Evolutionary conservation across 2,888 invertebrate genomes (phyloP).

Genomic region (Nineta flava): DNA sequence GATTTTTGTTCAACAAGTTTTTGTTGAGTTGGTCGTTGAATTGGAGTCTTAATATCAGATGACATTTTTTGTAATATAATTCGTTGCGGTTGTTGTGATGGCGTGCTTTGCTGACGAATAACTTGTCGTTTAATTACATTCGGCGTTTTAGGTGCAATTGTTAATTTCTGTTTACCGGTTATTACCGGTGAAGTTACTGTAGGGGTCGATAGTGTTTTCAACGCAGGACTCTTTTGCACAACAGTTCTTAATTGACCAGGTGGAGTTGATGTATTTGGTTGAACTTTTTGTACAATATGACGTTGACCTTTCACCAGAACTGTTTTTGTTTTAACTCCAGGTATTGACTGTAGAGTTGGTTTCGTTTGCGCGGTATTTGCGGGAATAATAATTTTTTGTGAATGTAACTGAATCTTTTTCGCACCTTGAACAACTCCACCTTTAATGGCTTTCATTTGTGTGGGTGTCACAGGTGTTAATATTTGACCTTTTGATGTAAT

Average conservation of each 20-base stretch:
- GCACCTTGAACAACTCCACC: constrained; percentile 18
- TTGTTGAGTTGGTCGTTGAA: background rate
- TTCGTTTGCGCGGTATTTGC: background rate
- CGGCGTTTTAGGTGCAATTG: background rate
- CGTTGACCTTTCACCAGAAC: constrained; percentile 27
- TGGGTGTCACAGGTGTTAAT: constrained; percentile 25
- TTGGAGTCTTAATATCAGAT: background rate
- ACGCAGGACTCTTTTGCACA: constrained; percentile 15
- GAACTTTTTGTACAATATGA: constrained; percentile 24
- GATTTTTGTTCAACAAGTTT: background rate
- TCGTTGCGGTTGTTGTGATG: constrained; percentile 3
- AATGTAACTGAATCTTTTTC: constrained; percentile 13
- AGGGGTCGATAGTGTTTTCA: constrained; percentile 8
- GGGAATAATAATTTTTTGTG: constrained; percentile 11
- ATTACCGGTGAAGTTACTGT: constrained; percentile 6
- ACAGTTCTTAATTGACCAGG: background rate
- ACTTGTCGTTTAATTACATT: background rate
- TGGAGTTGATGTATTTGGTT: constrained; percentile 16
- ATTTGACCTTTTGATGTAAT: constrained; percentile 24
- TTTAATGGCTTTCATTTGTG: constrained; percentile 25
- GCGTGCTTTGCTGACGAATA: background rate
- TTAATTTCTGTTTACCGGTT: background rate
- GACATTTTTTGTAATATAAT: constrained; percentile 1
- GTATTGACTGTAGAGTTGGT: constrained; percentile 4
- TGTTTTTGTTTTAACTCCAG: constrained; percentile 19